Percentiles rank a stretch among this genome's conserved stretches.
phyloP scores from a whole-genome alignment of 2,888 invertebrate species.

The Rhagonycha lutea region DNA sequence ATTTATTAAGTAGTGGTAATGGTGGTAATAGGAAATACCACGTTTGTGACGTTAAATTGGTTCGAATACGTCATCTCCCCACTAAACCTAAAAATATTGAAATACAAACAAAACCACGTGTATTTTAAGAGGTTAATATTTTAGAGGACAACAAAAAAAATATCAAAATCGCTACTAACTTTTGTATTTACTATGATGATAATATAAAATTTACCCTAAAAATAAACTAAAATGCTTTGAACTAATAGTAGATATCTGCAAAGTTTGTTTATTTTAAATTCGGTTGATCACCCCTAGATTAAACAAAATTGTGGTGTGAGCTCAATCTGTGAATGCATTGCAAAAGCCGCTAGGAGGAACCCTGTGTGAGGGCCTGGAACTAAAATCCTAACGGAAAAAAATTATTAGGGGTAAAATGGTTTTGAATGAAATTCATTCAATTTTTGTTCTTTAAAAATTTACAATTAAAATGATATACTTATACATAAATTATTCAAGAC shows the following conservation, averaged over 20 bases:
- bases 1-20: neutral
- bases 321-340: neutral
- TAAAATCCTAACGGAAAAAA: neutral
- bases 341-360: neutral
- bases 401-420: neutral
- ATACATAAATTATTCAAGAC: too few species aligned
- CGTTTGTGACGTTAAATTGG: neutral
- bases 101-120: neutral
- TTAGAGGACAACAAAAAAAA: neutral
- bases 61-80: neutral
- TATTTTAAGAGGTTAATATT: slow-evolving; percentile 1
- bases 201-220: neutral
- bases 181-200: neutral
- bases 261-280: neutral
- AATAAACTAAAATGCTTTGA: neutral
- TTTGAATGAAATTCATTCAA: too few species aligned
- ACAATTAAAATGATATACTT: too few species aligned
- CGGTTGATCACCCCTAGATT: neutral
- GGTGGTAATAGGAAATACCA: neutral
- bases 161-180: neutral
- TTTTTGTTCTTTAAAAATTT: too few species aligned
- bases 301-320: neutral
- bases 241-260: neutral
- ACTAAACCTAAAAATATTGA: neutral
- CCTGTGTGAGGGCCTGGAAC: neutral